These are phyloP conservation scores for Autographa pulchrina DNA, from an alignment of 2,888 invertebrate species.

Conservation along the genomic window DNA sequence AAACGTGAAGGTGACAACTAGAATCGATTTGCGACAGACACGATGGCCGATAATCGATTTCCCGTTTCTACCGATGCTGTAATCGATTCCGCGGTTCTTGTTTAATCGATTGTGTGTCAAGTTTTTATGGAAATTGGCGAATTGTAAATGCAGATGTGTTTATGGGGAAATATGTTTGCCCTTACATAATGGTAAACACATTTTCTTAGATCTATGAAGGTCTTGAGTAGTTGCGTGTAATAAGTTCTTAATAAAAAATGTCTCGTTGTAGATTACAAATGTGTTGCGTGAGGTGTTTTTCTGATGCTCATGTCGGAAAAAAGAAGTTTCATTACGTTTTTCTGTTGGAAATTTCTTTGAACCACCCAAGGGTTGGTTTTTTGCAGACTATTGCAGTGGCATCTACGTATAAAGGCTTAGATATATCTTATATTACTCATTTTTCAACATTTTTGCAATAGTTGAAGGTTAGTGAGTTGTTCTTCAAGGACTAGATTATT, in stretches of 20 bases:
- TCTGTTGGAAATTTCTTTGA: background rate
- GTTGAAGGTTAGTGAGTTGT: too few relatives aligned
- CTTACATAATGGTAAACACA: slow-evolving; percentile 15
- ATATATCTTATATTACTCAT: background rate
- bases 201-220: background rate
- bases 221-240: slow-evolving; percentile 2
- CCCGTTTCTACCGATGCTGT: slow-evolving; percentile 71
- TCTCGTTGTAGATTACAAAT: slow-evolving; percentile 1
- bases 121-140: slow-evolving; percentile 51
- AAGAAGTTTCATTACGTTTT: background rate
- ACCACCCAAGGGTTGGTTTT: background rate
- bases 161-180: slow-evolving; percentile 35
- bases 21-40: slow-evolving; percentile 87
- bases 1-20: slow-evolving; percentile 83
- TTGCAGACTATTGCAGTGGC: background rate
- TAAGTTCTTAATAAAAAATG: background rate
- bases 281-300: background rate
- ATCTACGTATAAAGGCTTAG: background rate
- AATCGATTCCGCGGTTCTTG: slow-evolving; percentile 77
- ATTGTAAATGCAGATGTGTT: slow-evolving; percentile 43
- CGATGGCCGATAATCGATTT: slow-evolving; percentile 83
- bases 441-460: too few relatives aligned
- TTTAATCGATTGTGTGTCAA: slow-evolving; percentile 72
- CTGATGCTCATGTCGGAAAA: background rate
- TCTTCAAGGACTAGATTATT: too few relatives aligned